phyloP scores from a whole-genome alignment of 2,113 vertebrate genomes.

The Malurus melanocephalus region DNA sequence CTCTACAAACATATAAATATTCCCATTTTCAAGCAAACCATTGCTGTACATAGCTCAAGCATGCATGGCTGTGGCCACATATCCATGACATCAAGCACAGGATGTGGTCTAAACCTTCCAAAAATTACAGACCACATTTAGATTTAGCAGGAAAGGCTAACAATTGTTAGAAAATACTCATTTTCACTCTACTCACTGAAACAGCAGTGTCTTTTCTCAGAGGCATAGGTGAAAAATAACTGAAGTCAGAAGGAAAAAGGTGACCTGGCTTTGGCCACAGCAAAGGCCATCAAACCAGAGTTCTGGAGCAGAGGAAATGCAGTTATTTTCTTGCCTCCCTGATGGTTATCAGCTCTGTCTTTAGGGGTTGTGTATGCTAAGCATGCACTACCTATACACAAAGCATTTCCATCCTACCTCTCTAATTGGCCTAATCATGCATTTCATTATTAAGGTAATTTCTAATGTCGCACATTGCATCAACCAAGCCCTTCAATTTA shows the following conservation, averaged over 20 bases:
- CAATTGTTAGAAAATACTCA: background rate
- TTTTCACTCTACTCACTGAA: background rate
- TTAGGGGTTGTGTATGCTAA: background rate
- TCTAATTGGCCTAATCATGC: conserved; percentile 21
- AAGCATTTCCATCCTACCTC: background rate
- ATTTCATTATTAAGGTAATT: conserved; percentile 27
- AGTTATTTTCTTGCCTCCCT: background rate
- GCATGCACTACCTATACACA: background rate
- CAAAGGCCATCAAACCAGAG: background rate
- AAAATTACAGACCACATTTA: background rate
- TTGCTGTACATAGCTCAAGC: background rate
- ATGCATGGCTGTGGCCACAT: fast-evolving
- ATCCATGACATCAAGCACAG: background rate
- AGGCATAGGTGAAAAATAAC: background rate
- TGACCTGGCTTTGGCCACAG: background rate
- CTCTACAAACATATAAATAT: background rate
- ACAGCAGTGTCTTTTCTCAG: background rate
- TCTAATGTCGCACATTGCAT: conserved; percentile 1
- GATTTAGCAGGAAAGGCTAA: background rate
- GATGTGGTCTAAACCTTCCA: background rate
- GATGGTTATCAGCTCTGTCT: background rate
- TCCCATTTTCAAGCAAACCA: background rate
- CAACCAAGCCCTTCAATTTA: background rate
- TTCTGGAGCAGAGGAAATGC: background rate
- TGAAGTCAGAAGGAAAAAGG: background rate